phyloP scores from a whole-genome alignment of 1,140 invertebrate species.

The Scylla paramamosain region DNA sequence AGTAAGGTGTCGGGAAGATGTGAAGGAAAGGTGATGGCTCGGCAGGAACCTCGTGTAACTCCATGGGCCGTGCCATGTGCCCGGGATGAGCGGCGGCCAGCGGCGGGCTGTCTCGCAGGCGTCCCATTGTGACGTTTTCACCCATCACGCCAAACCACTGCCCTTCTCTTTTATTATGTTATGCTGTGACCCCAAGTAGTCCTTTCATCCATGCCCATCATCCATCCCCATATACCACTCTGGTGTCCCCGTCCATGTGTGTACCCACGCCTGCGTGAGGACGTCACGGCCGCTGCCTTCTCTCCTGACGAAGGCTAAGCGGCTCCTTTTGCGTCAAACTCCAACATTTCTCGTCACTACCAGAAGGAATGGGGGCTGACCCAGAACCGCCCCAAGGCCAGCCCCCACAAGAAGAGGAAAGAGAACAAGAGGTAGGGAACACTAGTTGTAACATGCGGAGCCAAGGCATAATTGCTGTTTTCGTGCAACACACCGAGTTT shows the following conservation, averaged over 20 bases:
- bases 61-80: slow-evolving; percentile 11
- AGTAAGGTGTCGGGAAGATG: background rate
- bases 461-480: background rate
- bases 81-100: background rate
- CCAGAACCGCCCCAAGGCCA: slow-evolving; percentile 72
- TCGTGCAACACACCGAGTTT: background rate
- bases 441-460: background rate
- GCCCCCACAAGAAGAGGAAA: slow-evolving; percentile 73
- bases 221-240: no score
- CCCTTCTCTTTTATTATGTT: background rate
- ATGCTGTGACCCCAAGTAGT: background rate
- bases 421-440: slow-evolving; percentile 40
- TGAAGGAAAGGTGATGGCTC: background rate
- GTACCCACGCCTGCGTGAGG: background rate
- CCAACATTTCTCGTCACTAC: slow-evolving; percentile 68
- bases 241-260: background rate
- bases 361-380: slow-evolving; percentile 73
- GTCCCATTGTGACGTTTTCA: background rate
- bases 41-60: slow-evolving; percentile 1
- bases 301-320: slow-evolving; percentile 59
- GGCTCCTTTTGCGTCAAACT: slow-evolving; percentile 33
- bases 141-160: background rate
- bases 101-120: background rate
- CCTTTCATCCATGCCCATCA: background rate
- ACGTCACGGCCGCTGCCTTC: slow-evolving; percentile 56